Evolutionary conservation across 2,113 vertebrate species (phyloP), one percentile per base, ranked within the genome.

Genomic region (Pangasianodon hypophthalmus): DNA sequence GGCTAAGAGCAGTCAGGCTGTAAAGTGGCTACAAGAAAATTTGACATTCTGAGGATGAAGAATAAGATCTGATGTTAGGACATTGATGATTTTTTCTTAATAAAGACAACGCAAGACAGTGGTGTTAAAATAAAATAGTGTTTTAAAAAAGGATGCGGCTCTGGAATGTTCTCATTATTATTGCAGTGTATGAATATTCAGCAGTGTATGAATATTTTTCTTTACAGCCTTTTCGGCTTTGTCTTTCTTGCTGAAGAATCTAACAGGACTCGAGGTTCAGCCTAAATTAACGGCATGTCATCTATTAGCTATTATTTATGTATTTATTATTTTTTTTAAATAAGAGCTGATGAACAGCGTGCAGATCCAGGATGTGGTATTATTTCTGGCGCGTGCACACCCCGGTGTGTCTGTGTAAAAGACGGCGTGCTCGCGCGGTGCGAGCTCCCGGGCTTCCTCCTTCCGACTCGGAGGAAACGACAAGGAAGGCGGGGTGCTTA

Each of bases 401-500:
- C 67, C 67, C 52, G 52, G 41, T 77, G 52, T 44, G 84, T 64
- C 3, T 50, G 79, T 32, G 50, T 37, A 19, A 32, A 24, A 75
- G 69, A 88, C 64, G 75, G 84, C 84, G 56, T 71, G 87, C 52
- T 62, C 84, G 24, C 84, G 24, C 85, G 64, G 80, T 50, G 26
- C 24, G 75, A 84, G 89, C 91, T 87, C 46, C 6, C 62, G 88
- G 60, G 80, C 88, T 90, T 89, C 80, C 85, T 79, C 41, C n/a
- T 41, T 82, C 82, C 52, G 60, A 87, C 18, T 81, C 58, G 50
- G 73, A 69, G n/a, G 52, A 29, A 48, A 71, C 50, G 62, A 69
- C 44, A 24, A 71, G 60, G 21, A 81, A 60, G 52, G 86, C 82
- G 79, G 71, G 71, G 86, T 44, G 69, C 37, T 75, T 56, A 26